Evolutionary conservation across 2,888 invertebrate species (phyloP).

Genomic region (Sturmia bella): DNA sequence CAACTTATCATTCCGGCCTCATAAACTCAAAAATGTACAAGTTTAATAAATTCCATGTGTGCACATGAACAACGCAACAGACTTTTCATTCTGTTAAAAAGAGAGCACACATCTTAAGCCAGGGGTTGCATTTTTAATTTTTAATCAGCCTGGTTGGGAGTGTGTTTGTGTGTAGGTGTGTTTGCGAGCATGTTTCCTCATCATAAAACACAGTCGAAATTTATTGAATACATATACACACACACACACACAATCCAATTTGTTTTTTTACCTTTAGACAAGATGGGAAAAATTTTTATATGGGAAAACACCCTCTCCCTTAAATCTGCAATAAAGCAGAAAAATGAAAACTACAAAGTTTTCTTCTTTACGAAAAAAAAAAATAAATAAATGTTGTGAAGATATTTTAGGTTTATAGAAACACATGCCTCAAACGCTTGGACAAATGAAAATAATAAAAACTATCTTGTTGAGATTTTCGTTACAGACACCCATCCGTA

Average conservation of each 20-base stretch:
- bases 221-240: conserved; percentile 36
- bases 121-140: conserved; percentile 54
- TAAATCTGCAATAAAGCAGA: conserved; percentile 10
- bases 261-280: conserved; percentile 46
- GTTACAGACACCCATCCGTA: conserved; percentile 10
- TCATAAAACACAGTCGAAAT: conserved; percentile 45
- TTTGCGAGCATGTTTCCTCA: conserved; percentile 21
- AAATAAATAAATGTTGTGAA: conserved; percentile 48
- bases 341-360: not conserved
- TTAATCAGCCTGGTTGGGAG: conserved; percentile 1
- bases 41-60: not conserved
- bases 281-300: not conserved
- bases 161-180: conserved; percentile 2
- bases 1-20: conserved; percentile 6
- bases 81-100: conserved; percentile 15
- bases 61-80: conserved; percentile 30
- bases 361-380: not conserved
- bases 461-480: conserved; percentile 16
- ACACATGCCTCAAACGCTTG: conserved; percentile 3
- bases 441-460: not conserved
- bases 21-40: not conserved
- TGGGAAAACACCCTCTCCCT: conserved; percentile 37
- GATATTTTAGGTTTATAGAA: conserved; percentile 22
- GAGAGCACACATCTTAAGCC: conserved; percentile 39
- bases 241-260: conserved; percentile 59